Percentiles rank a stretch among this genome's conserved stretches.
Evolutionary conservation across 2,113 vertebrate species (phyloP).

Genomic region (Syrmaticus mikado): DNA sequence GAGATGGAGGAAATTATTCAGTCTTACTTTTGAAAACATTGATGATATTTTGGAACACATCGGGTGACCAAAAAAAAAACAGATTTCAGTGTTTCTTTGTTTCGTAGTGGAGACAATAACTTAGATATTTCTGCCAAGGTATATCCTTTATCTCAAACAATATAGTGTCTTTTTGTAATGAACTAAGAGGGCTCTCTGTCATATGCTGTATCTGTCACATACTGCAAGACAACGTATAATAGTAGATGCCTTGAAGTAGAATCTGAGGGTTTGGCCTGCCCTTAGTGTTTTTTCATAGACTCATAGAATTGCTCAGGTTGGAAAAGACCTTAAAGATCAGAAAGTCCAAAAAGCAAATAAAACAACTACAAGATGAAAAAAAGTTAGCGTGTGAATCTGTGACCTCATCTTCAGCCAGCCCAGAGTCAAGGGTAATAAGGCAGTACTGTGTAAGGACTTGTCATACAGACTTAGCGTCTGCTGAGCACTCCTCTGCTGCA

Average conservation of each 20-base stretch:
- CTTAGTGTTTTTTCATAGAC: not conserved
- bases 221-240: fast-evolving
- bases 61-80: not conserved
- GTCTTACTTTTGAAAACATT: not conserved
- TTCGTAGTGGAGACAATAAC: not conserved
- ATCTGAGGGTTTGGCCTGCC: not conserved
- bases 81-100: not conserved
- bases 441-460: not conserved
- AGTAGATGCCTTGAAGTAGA: not conserved
- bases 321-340: too few species aligned
- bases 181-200: not conserved
- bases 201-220: not conserved
- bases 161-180: not conserved
- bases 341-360: not conserved
- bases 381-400: not conserved
- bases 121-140: not conserved
- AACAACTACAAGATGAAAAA: not conserved
- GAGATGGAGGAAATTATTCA: slow-evolving; percentile 1
- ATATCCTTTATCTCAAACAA: not conserved
- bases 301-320: too few species aligned
- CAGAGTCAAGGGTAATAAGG: fast-evolving
- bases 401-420: not conserved
- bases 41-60: not conserved
- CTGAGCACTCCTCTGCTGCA: not conserved
- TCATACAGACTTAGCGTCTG: not conserved